Conservation (phyloP, 2,888 invertebrate genomes). For the Parnassius mnemosyne region DNA sequence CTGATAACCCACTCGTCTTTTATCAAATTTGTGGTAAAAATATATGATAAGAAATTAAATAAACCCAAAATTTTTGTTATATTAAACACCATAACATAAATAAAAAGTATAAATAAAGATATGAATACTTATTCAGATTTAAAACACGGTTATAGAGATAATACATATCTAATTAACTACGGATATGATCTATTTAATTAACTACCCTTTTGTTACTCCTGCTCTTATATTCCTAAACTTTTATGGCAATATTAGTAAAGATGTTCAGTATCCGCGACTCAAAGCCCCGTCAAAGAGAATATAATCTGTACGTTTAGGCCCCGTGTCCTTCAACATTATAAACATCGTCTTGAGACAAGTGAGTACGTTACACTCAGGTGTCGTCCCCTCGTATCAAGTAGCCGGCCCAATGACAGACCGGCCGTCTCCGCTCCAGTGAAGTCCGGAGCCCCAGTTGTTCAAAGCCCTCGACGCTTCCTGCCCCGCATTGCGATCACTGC, state of each 20-base stretch:
- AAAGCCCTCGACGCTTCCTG: conserved; percentile 39
- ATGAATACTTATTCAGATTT: too few species aligned
- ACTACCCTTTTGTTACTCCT: too few species aligned
- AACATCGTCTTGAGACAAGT: conserved; percentile 18
- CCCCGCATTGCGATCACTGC: conserved; percentile 32
- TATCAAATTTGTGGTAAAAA: conserved; percentile 6
- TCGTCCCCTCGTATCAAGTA: conserved; percentile 22
- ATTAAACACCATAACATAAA: too few species aligned
- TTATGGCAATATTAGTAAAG: too few species aligned
- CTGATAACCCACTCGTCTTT: neutral
- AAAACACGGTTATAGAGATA: too few species aligned
- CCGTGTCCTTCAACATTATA: conserved; percentile 13
- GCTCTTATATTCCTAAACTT: too few species aligned
- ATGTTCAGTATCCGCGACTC: neutral
- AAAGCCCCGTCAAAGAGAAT: neutral
- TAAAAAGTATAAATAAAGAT: too few species aligned
- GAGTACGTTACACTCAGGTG: conserved; percentile 20
- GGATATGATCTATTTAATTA: too few species aligned
- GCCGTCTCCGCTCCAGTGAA: conserved; percentile 39
- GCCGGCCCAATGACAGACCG: conserved; percentile 22
- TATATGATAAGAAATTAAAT: too few species aligned
- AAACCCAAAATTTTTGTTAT: too few species aligned
- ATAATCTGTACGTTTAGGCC: too few species aligned
- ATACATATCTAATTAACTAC: too few species aligned
- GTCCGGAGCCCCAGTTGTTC: conserved; percentile 40